Percentiles rank a stretch among this genome's conserved stretches.
These are phyloP conservation scores for Volucella inanis DNA, from an alignment of 2,888 invertebrate genomes.

Conservation along the genomic window DNA sequence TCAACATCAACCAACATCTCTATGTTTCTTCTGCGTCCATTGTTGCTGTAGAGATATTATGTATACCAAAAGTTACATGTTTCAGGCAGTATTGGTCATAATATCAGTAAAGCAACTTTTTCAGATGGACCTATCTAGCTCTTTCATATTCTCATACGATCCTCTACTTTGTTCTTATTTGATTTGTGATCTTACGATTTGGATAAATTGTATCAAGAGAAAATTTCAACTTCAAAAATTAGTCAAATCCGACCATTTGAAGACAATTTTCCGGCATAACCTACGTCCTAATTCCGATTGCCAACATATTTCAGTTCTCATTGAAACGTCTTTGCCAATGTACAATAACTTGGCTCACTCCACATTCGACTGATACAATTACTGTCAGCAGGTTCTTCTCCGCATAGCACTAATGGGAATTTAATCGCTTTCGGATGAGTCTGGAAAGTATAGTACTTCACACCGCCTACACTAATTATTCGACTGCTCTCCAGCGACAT, in stretches of 20 bases:
- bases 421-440: constrained; percentile 60
- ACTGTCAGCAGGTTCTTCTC: constrained; percentile 27
- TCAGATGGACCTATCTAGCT: too few species aligned
- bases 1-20: too few species aligned
- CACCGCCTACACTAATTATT: constrained; percentile 52
- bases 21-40: too few species aligned
- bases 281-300: neutral
- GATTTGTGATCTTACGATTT: too few species aligned
- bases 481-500: constrained; percentile 38
- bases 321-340: neutral
- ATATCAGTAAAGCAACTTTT: too few species aligned
- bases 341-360: neutral
- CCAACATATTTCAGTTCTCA: neutral
- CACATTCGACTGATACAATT: constrained; percentile 38
- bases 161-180: too few species aligned
- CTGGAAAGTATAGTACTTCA: constrained; percentile 17
- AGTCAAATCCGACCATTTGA: constrained; percentile 16
- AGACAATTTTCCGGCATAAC: constrained; percentile 31
- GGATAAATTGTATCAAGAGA: too few species aligned
- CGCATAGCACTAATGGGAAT: constrained; percentile 56
- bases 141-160: too few species aligned
- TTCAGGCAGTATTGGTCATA: too few species aligned
- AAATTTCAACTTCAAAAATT: too few species aligned
- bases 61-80: too few species aligned
- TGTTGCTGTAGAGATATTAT: too few species aligned